Conservation (phyloP, 2,888 invertebrate genomes). For the Drosophila flavopinicola region DNA sequence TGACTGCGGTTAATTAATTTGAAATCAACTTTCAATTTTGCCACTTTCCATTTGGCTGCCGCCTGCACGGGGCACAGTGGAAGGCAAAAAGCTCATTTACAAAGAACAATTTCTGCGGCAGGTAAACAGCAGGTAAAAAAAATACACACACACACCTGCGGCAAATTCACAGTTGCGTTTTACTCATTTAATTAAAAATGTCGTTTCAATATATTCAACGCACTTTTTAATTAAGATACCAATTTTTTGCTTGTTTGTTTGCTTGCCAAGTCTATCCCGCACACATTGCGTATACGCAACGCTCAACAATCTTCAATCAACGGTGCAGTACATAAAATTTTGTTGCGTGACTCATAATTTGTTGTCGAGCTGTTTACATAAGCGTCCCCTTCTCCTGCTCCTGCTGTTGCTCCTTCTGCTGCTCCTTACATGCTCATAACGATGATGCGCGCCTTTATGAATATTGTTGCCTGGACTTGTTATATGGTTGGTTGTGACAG, state of each 20-base stretch:
- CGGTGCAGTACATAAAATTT: conserved; percentile 67
- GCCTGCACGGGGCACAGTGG: no score
- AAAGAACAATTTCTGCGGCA: conserved; percentile 27
- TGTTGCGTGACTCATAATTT: conserved; percentile 67
- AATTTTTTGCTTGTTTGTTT: conserved; percentile 15
- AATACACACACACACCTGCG: conserved; percentile 23
- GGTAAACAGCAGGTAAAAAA: conserved; percentile 11
- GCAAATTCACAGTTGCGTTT: conserved; percentile 36
- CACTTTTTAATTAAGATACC: conserved; percentile 71
- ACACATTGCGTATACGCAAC: conserved; percentile 50
- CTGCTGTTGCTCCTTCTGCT: not conserved
- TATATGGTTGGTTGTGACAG: conserved; percentile 22
- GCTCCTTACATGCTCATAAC: conserved; percentile 9
- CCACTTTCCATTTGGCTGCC: conserved; percentile 18
- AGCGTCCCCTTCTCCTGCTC: not conserved
- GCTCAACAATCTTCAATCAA: conserved; percentile 51
- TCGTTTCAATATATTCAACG: conserved; percentile 31
- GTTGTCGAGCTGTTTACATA: conserved; percentile 71
- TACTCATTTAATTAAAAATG: conserved; percentile 61
- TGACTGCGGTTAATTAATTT: conserved; percentile 51
- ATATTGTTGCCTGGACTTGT: conserved; percentile 36
- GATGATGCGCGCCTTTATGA: conserved; percentile 52
- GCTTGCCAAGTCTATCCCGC: not conserved
- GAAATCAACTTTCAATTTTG: conserved; percentile 26
- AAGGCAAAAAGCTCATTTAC: conserved; percentile 19